Evolutionary conservation across 2,888 invertebrate species (phyloP).

Genomic region (Allolobophora icterica): DNA sequence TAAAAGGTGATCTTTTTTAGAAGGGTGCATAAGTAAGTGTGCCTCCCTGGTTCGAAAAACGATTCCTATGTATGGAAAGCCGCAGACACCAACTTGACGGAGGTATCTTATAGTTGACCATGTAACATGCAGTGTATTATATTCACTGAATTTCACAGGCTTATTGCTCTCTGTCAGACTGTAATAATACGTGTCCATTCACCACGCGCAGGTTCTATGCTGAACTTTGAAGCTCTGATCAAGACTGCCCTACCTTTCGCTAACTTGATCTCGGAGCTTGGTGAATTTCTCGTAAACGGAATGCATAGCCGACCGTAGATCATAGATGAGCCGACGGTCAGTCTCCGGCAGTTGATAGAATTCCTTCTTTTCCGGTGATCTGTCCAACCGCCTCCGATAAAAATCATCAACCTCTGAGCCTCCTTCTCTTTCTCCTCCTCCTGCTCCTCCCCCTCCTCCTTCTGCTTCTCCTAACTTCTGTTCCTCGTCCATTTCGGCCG

Average conservation of each 20-base stretch:
- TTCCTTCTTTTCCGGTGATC: constrained; percentile 23
- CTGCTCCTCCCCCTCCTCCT: too few relatives aligned
- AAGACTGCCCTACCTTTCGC: not conserved
- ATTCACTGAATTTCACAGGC: too few relatives aligned
- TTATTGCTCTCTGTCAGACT: too few relatives aligned
- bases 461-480: not conserved
- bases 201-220: too few relatives aligned
- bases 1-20: too few relatives aligned
- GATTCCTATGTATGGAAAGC: too few relatives aligned
- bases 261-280: not conserved
- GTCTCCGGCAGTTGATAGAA: constrained; percentile 13
- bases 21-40: too few relatives aligned
- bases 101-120: too few relatives aligned
- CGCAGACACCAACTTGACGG: too few relatives aligned
- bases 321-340: constrained; percentile 21
- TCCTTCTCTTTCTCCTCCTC: not conserved
- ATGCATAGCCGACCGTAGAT: constrained; percentile 20
- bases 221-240: not conserved
- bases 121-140: too few relatives aligned
- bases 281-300: constrained; percentile 23
- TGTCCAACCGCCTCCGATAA: constrained; percentile 24
- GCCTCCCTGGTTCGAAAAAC: too few relatives aligned
- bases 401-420: not conserved
- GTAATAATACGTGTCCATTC: too few relatives aligned
- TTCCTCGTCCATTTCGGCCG: not conserved